Percentiles rank a stretch among this genome's conserved stretches.
phyloP scores from a whole-genome alignment of 2,888 invertebrate species.

The Trissolcus japonicus region DNA sequence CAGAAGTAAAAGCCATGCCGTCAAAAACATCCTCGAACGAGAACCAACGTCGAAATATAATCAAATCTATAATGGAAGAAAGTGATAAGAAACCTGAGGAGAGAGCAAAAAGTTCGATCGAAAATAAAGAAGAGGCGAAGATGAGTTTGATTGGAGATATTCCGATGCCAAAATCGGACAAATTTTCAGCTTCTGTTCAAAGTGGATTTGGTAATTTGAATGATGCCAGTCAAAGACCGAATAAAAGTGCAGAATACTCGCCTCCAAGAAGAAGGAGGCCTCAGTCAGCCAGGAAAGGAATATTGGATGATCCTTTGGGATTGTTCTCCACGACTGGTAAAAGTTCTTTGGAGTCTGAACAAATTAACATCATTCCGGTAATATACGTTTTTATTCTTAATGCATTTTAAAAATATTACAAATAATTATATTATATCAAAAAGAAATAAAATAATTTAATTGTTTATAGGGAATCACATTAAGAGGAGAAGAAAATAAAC shows the following conservation, averaged over 20 bases:
- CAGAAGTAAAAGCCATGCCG: background rate
- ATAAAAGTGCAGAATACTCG: conserved; percentile 10
- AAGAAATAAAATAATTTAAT: too few relatives aligned
- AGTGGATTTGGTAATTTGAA: background rate
- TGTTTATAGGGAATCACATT: too few relatives aligned
- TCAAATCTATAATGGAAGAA: conserved; percentile 25
- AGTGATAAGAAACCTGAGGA: background rate
- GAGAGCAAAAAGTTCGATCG: conserved; percentile 2
- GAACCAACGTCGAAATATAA: conserved; percentile 24
- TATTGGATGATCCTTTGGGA: conserved; percentile 35
- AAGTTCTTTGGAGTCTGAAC: background rate
- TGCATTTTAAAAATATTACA: too few relatives aligned
- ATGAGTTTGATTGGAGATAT: background rate
- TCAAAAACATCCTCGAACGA: conserved; percentile 1
- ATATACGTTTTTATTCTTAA: too few relatives aligned
- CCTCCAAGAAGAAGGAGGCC: conserved; percentile 23
- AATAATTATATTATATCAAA: too few relatives aligned
- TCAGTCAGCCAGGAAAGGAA: conserved; percentile 14
- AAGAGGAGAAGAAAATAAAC: too few relatives aligned
- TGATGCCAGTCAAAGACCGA: background rate
- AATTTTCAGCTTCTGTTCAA: background rate
- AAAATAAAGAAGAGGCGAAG: conserved; percentile 1
- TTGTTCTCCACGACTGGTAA: conserved; percentile 24
- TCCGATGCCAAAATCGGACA: background rate
- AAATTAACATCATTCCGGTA: background rate